Evolutionary conservation across 2,113 vertebrate species (phyloP), one percentile per base, ranked within the genome.

Genomic region (Indicator maculatus): DNA sequence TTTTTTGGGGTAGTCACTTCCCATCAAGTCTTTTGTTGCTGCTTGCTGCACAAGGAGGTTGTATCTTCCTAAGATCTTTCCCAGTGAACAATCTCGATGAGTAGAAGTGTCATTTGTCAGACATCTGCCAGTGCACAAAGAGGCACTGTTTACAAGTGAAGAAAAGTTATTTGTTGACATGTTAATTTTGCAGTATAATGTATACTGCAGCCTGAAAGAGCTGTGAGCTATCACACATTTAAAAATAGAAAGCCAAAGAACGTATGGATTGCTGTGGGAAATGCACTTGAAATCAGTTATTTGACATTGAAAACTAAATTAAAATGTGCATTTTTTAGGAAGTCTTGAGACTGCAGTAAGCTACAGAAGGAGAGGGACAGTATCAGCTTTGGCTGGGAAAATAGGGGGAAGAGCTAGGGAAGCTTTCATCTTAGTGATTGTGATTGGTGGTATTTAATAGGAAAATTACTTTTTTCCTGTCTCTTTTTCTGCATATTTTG

Each of bases 141-240:
- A 94, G 45, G 23, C 75, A 64, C 90, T 96, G 86, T 95, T 95
- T 94, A 91, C 86, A 70, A 91, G 90, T 69, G 56, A 63, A 64
- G 80, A 31, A 39, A 83, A 90, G 83, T 93, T 95, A 95, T 94
- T 96, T 96, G 93, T 91, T 87, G 89, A 93, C 83, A 77, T 83
- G 86, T 64, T 95, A 91, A 86, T 96, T 95, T 73, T 95, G 93
- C 88, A 82, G 78, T 77, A 74, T 91, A 89, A 93, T 76, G 28
- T 63, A 45, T 61, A 82, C 85, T 56, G 87, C 92, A 93, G 85
- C 75, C 76, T 81, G 61, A 21, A 66, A 90, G 89, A 90, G 65
- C 71, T 85, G 86, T 4, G 24, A 93, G 79, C 71, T 75, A 83
- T 73, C 52, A 24, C 5, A 2, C 13, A 0, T 85, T 88, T 84